Percentiles rank a stretch among this genome's conserved stretches.
These are phyloP conservation scores for Cyanistes caeruleus DNA, from an alignment of 2,113 vertebrate species.

Conservation along the genomic window DNA sequence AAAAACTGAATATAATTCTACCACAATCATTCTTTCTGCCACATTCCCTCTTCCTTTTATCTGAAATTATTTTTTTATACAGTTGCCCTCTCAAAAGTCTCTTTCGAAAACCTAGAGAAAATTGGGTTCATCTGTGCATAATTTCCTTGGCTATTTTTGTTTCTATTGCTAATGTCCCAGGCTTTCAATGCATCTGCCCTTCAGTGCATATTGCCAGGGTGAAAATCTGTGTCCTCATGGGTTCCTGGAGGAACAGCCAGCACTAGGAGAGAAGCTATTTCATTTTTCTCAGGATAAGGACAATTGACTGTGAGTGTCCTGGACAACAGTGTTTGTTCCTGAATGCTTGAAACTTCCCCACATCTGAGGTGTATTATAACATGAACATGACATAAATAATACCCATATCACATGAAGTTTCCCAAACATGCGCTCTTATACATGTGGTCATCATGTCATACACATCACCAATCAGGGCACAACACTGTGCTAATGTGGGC, in stretches of 20 bases:
- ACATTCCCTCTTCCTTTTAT: neutral
- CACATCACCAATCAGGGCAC: neutral
- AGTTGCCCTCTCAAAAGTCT: neutral
- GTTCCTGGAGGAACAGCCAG: neutral
- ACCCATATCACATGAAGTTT: neutral
- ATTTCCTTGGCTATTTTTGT: neutral
- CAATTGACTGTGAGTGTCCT: neutral
- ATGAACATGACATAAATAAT: neutral
- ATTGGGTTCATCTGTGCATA: neutral
- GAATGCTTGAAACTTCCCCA: neutral
- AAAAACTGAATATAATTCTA: neutral
- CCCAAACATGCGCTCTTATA: neutral
- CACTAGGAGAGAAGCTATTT: neutral
- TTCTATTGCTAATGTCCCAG: neutral
- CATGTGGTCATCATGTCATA: rapidly evolving
- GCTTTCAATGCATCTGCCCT: neutral
- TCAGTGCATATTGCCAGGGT: neutral
- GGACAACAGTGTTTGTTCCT: neutral
- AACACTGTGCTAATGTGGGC: neutral
- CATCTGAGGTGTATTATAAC: neutral
- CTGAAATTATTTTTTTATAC: neutral
- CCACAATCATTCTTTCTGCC: neutral
- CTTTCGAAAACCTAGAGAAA: neutral
- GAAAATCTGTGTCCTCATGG: neutral
- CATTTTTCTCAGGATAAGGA: neutral